These are phyloP conservation scores for Brachyopa scutellaris DNA, from an alignment of 2,888 invertebrate genomes.

Conservation along the genomic window DNA sequence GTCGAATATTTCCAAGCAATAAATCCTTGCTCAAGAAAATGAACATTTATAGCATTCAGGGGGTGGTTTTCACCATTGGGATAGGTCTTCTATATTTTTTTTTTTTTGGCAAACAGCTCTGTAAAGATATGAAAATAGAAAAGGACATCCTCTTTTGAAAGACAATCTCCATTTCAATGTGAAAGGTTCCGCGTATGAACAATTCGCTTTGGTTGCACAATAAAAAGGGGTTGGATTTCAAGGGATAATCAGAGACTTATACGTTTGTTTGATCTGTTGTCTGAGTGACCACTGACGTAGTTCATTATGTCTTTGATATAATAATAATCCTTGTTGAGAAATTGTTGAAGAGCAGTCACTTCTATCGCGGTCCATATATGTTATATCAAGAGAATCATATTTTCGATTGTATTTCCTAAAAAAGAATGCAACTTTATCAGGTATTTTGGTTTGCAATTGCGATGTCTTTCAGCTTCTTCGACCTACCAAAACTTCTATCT, in stretches of 20 bases:
- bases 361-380: no score
- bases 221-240: background rate
- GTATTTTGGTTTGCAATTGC: no score
- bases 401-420: no score
- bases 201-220: background rate
- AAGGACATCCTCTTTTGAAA: background rate
- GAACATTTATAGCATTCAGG: conserved; percentile 8
- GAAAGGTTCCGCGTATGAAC: background rate
- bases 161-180: conserved; percentile 5
- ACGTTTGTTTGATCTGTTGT: no score
- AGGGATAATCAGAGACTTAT: background rate
- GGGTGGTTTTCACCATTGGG: conserved; percentile 15
- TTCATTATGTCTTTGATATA: no score
- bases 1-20: conserved; percentile 27
- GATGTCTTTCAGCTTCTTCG: no score
- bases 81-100: conserved; percentile 10
- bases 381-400: no score
- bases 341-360: no score
- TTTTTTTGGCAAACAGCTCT: background rate
- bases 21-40: conserved; percentile 29
- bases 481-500: no score
- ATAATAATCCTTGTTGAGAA: no score
- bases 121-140: background rate
- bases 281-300: no score
- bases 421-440: no score